A percentile compares a stretch with the other conserved stretches of the same genome.
Evolutionary conservation across 2,797 vertebrate species (phyloP).

Genomic region (Platyrinchus mystaceus): DNA sequence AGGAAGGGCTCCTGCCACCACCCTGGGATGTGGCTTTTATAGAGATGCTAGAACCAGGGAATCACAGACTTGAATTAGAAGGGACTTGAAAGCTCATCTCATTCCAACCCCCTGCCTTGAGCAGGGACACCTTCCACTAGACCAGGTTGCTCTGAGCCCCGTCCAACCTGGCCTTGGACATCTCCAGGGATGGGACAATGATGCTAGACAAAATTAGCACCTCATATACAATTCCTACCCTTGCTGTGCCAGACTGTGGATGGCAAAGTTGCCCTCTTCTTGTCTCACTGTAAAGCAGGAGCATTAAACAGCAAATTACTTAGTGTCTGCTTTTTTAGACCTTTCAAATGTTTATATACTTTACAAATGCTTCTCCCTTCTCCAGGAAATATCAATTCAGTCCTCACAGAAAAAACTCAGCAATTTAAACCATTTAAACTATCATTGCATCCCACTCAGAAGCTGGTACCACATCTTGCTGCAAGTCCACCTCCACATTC

Average conservation of each 20-base stretch:
- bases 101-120: background rate
- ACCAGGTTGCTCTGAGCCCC: background rate
- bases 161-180: background rate
- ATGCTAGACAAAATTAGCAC: background rate
- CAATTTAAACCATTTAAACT: background rate
- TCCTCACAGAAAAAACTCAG: background rate
- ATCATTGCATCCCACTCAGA: background rate
- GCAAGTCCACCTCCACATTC: background rate
- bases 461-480: background rate
- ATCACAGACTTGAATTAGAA: background rate
- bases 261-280: constrained; percentile 28
- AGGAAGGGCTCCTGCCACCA: background rate
- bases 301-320: background rate
- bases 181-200: background rate
- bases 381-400: background rate
- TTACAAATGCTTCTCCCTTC: background rate
- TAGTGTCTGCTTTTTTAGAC: constrained; percentile 3
- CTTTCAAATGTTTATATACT: background rate
- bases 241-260: constrained; percentile 7
- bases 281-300: background rate
- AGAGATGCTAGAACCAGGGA: background rate
- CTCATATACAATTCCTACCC: background rate
- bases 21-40: background rate
- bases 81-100: background rate
- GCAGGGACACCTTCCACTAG: background rate